phyloP scores from a whole-genome alignment of 2,888 invertebrate species.

The Parnassius apollo region DNA sequence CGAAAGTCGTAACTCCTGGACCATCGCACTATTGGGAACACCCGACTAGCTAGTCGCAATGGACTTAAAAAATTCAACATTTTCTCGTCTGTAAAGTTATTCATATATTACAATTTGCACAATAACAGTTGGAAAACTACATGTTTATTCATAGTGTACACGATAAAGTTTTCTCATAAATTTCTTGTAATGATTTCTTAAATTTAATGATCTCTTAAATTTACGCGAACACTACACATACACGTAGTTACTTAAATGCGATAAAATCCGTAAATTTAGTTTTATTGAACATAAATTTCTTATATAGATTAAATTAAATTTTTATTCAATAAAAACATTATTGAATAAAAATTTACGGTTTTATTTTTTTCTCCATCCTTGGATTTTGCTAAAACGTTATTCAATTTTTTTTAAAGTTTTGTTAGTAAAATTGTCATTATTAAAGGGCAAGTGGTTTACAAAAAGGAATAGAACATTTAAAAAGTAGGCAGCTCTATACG shows the following conservation, averaged over 20 bases:
- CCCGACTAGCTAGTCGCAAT: slow-evolving; percentile 43
- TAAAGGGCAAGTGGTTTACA: too few relatives aligned
- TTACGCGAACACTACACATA: too few relatives aligned
- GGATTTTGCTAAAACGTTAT: slow-evolving; percentile 7
- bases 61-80: slow-evolving; percentile 50
- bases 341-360: slow-evolving; percentile 12
- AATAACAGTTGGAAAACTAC: too few relatives aligned
- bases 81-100: slow-evolving; percentile 30
- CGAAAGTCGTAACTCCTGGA: slow-evolving; percentile 78
- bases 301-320: too few relatives aligned
- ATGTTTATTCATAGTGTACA: slow-evolving; percentile 1
- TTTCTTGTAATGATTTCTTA: background rate
- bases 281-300: too few relatives aligned
- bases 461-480: too few relatives aligned
- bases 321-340: too few relatives aligned
- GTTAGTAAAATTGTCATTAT: background rate
- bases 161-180: slow-evolving; percentile 1
- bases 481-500: too few relatives aligned
- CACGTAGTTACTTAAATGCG: too few relatives aligned
- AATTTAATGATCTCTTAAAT: too few relatives aligned
- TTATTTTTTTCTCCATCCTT: slow-evolving; percentile 12
- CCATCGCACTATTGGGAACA: slow-evolving; percentile 82
- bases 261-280: too few relatives aligned
- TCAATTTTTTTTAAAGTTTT: slow-evolving; percentile 15
- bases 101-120: slow-evolving; percentile 7